phyloP scores from a whole-genome alignment of 2,888 invertebrate genomes.

The Drosophila demipolita region DNA sequence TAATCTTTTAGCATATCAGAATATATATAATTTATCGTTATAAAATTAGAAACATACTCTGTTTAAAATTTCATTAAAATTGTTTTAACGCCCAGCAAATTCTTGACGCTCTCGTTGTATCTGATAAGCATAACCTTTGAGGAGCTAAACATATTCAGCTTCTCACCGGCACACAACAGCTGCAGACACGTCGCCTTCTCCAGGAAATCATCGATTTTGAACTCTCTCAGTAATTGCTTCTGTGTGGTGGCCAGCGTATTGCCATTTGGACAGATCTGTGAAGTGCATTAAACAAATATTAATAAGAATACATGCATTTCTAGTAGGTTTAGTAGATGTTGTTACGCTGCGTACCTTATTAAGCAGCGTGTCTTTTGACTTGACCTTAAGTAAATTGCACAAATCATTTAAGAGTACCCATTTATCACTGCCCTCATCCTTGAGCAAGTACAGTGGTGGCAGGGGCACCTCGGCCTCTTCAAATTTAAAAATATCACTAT shows the following conservation, averaged over 20 bases:
- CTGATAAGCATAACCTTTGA: slow-evolving; percentile 93
- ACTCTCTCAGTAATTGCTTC: slow-evolving; percentile 87
- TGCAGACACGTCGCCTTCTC: slow-evolving; percentile 93
- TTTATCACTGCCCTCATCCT: slow-evolving; percentile 89
- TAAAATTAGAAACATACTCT: slow-evolving; percentile 22
- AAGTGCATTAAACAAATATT: slow-evolving; percentile 13
- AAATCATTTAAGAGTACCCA: slow-evolving; percentile 94
- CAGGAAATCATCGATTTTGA: slow-evolving; percentile 92
- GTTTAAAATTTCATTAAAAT: slow-evolving; percentile 88
- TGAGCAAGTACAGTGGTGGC: slow-evolving; percentile 92
- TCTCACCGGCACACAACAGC: slow-evolving; percentile 91
- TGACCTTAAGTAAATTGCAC: slow-evolving; percentile 91
- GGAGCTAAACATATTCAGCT: slow-evolving; percentile 90
- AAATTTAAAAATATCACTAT: slow-evolving; percentile 89
- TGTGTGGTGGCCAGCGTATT: slow-evolving; percentile 75
- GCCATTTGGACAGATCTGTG: slow-evolving; percentile 83
- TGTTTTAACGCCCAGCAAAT: slow-evolving; percentile 92
- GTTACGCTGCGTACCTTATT: slow-evolving; percentile 86
- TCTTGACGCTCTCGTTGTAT: slow-evolving; percentile 93
- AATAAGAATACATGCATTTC: background rate
- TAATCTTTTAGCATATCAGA: slow-evolving; percentile 20
- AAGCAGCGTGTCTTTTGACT: slow-evolving; percentile 92
- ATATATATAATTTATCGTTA: slow-evolving; percentile 23
- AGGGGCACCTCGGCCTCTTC: slow-evolving; percentile 92
- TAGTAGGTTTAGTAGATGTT: slow-evolving; percentile 42